Evolutionary conservation across 2,797 vertebrate genomes (phyloP), one percentile per base, ranked within the genome.

Genomic region (Pseudochirops corinnae): DNA sequence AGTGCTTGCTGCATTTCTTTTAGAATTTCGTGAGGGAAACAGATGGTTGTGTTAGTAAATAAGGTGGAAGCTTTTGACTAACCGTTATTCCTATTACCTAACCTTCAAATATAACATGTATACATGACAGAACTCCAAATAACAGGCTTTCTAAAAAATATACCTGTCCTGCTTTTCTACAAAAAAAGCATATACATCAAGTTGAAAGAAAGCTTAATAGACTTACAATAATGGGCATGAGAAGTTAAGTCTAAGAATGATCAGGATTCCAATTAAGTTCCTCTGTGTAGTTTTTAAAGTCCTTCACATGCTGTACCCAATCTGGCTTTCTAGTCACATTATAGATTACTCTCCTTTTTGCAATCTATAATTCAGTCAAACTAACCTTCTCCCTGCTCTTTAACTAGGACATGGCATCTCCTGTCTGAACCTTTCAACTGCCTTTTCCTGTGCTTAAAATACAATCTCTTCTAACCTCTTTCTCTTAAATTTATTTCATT

Each of bases 31-130:
- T 95, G 33, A 82, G 7, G 10, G 60, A 33, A 95, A 53, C 87
- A 98, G 92, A 95, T 92, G 56, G 28, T 39, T 93, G 55, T 52
- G 33, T 46, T 94, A 2, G 53, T 94, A 90, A 95, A 95, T 46
- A 96, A 95, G 92, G 16, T 93, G 46, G 9, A 90, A 93, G 0
- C 16, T 87, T 95, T 96, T 56, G 21, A 94, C 18, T 33, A 96
- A 31, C 92, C 11, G 60, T 56, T 87, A 87, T 82, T 33, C 1
- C 94, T 50, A 62, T 29, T 90, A n/a, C 3, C 57, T 93, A 94
- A 95, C 3, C 58, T 96, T 92, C 29, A 57, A 18, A 46, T n/a
- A 4, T 2, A n/a, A 0, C 14, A 3, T 52, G 26, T 10, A 29
- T 56, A 46, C 28, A n/a, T 92, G 92, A 92, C 39, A 46, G 10